These are phyloP conservation scores for Hippopotamus amphibius DNA, from an alignment of 2,113 vertebrate genomes.

Conservation along the genomic window DNA sequence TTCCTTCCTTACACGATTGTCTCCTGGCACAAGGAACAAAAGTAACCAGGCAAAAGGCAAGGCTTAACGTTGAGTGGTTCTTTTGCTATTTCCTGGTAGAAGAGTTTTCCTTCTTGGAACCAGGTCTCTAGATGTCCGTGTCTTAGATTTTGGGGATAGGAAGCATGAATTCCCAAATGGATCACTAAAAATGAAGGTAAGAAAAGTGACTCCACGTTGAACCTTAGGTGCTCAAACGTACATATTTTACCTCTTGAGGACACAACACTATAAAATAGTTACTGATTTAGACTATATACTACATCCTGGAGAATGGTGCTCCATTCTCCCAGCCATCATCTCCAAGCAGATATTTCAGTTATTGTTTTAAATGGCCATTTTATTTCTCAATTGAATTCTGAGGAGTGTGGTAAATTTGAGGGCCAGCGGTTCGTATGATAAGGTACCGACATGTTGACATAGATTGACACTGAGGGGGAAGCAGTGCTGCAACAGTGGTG, in stretches of 20 bases:
- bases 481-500: neutral
- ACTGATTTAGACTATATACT: neutral
- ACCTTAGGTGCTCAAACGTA: neutral
- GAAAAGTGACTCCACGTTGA: neutral
- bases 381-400: neutral
- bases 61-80: neutral
- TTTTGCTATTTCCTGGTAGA: neutral
- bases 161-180: neutral
- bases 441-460: neutral
- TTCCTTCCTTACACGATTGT: neutral
- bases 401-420: neutral
- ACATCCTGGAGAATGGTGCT: neutral
- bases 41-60: neutral
- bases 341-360: neutral
- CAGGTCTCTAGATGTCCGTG: neutral
- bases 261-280: neutral
- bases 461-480: neutral
- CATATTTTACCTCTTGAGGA: neutral
- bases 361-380: neutral
- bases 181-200: neutral
- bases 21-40: neutral
- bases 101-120: neutral
- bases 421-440: neutral
- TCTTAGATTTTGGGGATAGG: neutral
- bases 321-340: neutral